Percentiles rank a stretch among this genome's conserved stretches.
These are phyloP conservation scores for Tetramorium alpestre DNA, from an alignment of 1,140 invertebrate genomes.

Conservation along the genomic window DNA sequence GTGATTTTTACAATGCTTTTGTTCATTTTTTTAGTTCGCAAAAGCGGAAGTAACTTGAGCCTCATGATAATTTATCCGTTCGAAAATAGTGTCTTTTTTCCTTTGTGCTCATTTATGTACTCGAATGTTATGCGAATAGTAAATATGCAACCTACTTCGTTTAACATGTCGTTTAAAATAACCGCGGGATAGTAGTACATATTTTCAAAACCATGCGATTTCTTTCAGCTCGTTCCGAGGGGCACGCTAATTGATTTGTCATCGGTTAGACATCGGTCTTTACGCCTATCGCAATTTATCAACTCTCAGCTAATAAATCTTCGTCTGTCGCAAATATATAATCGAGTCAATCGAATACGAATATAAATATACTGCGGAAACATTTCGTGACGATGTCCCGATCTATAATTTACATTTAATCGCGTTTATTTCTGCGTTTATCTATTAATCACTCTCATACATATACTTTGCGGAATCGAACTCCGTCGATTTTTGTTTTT, in stretches of 20 bases:
- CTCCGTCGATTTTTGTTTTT: neutral
- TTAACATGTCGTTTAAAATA: slow-evolving; percentile 24
- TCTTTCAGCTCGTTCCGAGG: neutral
- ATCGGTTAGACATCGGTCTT: neutral
- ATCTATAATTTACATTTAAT: slow-evolving; percentile 36
- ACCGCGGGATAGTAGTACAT: neutral
- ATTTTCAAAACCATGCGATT: neutral
- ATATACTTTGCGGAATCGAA: neutral
- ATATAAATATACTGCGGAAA: neutral
- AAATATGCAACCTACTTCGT: neutral
- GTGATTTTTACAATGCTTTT: neutral
- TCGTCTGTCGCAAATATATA: neutral
- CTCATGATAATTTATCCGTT: neutral
- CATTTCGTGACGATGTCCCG: neutral
- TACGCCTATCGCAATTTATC: neutral
- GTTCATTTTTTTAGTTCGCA: neutral
- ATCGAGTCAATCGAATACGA: neutral
- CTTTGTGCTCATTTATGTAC: neutral
- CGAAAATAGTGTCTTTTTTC: slow-evolving; percentile 2
- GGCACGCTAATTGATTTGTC: slow-evolving; percentile 24
- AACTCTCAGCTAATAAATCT: neutral
- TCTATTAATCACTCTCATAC: neutral
- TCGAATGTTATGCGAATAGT: neutral
- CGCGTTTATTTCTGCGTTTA: neutral
- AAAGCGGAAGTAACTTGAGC: neutral